These are phyloP conservation scores for Apotomis turbidana DNA, from an alignment of 2,888 invertebrate genomes.

Conservation along the genomic window DNA sequence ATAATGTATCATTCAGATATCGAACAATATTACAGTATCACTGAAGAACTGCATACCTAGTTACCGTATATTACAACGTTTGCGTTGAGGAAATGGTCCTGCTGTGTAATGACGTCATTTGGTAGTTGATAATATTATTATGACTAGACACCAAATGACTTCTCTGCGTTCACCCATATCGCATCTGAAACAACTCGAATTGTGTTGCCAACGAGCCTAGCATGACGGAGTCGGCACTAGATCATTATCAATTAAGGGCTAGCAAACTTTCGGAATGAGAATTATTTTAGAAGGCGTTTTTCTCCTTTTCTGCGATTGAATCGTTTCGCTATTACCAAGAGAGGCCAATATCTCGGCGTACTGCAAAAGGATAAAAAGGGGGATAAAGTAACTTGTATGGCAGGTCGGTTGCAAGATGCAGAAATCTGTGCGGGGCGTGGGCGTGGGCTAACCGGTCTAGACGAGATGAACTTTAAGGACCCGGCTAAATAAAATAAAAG, in stretches of 20 bases:
- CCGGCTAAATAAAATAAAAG: constrained; percentile 77
- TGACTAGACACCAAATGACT: constrained; percentile 57
- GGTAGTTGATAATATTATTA: constrained; percentile 58
- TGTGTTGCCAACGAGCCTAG: constrained; percentile 6
- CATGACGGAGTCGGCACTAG: constrained; percentile 30
- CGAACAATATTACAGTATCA: neutral
- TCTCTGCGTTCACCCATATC: constrained; percentile 44
- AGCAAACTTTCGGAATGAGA: constrained; percentile 44
- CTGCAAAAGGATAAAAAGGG: constrained; percentile 79
- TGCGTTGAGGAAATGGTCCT: constrained; percentile 55
- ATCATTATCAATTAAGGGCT: constrained; percentile 40
- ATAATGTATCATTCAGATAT: neutral
- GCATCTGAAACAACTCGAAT: constrained; percentile 25
- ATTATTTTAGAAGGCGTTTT: constrained; percentile 54
- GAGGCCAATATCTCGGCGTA: constrained; percentile 71
- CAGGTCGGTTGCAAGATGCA: constrained; percentile 80
- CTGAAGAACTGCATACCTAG: neutral
- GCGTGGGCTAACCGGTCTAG: constrained; percentile 81
- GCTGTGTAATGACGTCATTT: constrained; percentile 61
- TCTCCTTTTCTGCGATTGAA: constrained; percentile 52
- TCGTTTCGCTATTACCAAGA: constrained; percentile 70
- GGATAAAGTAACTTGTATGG: constrained; percentile 80
- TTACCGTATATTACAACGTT: constrained; percentile 48
- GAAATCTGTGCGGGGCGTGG: constrained; percentile 79
- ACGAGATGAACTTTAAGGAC: constrained; percentile 81